phyloP scores from a whole-genome alignment of 2,888 invertebrate genomes.

The Seira sanloemensis region DNA sequence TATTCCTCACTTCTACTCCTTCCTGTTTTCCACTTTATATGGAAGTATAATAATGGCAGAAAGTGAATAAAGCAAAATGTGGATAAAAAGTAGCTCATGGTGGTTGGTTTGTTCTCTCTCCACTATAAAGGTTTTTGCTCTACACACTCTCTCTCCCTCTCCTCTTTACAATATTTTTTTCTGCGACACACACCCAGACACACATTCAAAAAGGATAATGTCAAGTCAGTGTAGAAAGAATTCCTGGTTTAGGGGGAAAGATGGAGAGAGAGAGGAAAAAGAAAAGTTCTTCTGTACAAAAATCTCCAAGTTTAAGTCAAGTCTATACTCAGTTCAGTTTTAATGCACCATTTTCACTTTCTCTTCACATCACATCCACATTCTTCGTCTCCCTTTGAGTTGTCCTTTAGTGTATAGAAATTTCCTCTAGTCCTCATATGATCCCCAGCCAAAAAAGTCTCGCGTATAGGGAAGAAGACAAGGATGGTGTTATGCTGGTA shows the following conservation, averaged over 20 bases:
- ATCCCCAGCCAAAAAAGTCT: background rate
- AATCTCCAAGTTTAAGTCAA: background rate
- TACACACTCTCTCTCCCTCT: slow-evolving; percentile 23
- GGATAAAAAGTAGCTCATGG: slow-evolving; percentile 23
- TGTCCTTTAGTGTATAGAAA: background rate
- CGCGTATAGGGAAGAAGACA: background rate
- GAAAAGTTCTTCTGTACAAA: background rate
- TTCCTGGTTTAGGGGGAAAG: background rate
- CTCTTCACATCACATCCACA: slow-evolving; percentile 15
- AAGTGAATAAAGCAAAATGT: slow-evolving; percentile 20
- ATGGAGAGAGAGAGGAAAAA: background rate
- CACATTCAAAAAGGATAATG: slow-evolving; percentile 48
- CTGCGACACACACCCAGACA: slow-evolving; percentile 7
- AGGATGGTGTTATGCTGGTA: slow-evolving; percentile 9
- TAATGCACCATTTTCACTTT: slow-evolving; percentile 35
- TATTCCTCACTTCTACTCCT: background rate
- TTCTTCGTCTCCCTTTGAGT: slow-evolving; percentile 1
- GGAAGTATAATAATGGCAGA: slow-evolving; percentile 11
- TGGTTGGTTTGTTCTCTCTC: slow-evolving; percentile 11
- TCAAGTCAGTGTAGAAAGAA: slow-evolving; percentile 49
- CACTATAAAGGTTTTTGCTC: background rate
- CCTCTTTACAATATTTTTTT: slow-evolving; percentile 14
- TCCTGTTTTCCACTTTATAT: background rate
- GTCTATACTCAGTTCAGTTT: background rate
- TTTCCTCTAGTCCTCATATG: background rate